Conservation (phyloP, 92 coral and sea anemone species). For the Galaxea fascicularis region DNA sequence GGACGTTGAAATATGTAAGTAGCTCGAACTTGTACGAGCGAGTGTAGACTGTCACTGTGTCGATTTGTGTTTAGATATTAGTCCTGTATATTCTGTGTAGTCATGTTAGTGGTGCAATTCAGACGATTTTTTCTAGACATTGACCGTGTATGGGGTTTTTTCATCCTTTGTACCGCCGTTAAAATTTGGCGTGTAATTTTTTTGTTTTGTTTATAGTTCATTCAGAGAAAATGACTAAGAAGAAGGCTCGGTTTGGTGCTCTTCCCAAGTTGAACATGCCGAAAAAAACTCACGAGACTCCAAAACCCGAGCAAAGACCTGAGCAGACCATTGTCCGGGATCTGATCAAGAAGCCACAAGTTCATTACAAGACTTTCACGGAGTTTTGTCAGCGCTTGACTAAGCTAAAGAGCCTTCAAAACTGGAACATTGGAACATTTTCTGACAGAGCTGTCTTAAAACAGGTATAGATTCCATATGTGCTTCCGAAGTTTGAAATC, state of each 20-base stretch:
- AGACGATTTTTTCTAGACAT: background rate
- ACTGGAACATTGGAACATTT: too few species aligned
- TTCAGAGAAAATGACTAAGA: constrained; percentile 5
- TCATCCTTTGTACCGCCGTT: background rate
- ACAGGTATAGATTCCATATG: too few species aligned
- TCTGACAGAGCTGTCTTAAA: too few species aligned
- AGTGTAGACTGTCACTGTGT: too few species aligned
- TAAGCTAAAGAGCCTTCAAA: background rate
- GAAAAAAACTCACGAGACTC: background rate
- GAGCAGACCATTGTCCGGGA: background rate
- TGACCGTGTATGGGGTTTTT: background rate
- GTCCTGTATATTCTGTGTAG: too few species aligned
- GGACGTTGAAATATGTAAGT: too few species aligned
- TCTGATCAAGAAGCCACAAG: constrained; percentile 1
- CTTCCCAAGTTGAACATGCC: constrained; percentile 3
- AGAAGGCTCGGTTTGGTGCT: constrained; percentile 5
- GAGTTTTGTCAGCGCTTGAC: constrained; percentile 9
- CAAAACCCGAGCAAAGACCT: background rate
- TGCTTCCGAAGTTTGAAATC: too few species aligned
- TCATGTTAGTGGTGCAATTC: background rate
- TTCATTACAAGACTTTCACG: background rate
- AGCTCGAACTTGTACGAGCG: too few species aligned
- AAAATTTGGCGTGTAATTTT: background rate
- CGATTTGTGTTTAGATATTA: too few species aligned
- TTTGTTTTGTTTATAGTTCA: background rate